Conservation (phyloP, 2,888 invertebrate species). For the Pachliopta kotzebuea region DNA sequence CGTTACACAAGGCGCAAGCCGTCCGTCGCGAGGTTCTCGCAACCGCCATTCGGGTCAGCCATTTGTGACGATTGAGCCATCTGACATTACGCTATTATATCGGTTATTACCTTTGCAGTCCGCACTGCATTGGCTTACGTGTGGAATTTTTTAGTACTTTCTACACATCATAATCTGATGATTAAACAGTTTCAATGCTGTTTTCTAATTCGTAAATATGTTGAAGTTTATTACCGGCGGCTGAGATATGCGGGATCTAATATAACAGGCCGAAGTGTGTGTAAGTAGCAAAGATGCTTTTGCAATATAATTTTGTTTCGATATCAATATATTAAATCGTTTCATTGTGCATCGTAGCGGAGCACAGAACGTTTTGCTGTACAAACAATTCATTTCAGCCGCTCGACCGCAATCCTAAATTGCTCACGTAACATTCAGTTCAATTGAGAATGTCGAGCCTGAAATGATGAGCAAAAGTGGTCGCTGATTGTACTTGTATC, state of each 20-base stretch:
- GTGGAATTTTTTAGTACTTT: too few relatives aligned
- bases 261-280: too few relatives aligned
- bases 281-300: too few relatives aligned
- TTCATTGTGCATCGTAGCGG: not conserved
- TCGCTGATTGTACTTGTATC: conserved; percentile 4
- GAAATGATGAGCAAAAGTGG: conserved; percentile 9
- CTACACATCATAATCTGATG: too few relatives aligned
- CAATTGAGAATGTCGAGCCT: conserved; percentile 16
- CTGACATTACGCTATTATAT: conserved; percentile 50
- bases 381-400: conserved; percentile 12
- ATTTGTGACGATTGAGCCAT: conserved; percentile 80
- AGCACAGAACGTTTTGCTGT: conserved; percentile 4
- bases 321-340: conserved; percentile 1
- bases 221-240: too few relatives aligned
- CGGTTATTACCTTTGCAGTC: conserved; percentile 11
- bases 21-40: conserved; percentile 64
- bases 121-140: not conserved
- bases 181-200: too few relatives aligned
- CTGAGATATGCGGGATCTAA: too few relatives aligned
- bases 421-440: conserved; percentile 12
- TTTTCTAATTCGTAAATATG: too few relatives aligned
- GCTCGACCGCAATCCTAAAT: conserved; percentile 14
- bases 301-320: too few relatives aligned
- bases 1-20: conserved; percentile 71
- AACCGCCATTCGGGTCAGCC: conserved; percentile 77